phyloP scores from a whole-genome alignment of 2,113 vertebrate genomes.

The Mobula birostris region DNA sequence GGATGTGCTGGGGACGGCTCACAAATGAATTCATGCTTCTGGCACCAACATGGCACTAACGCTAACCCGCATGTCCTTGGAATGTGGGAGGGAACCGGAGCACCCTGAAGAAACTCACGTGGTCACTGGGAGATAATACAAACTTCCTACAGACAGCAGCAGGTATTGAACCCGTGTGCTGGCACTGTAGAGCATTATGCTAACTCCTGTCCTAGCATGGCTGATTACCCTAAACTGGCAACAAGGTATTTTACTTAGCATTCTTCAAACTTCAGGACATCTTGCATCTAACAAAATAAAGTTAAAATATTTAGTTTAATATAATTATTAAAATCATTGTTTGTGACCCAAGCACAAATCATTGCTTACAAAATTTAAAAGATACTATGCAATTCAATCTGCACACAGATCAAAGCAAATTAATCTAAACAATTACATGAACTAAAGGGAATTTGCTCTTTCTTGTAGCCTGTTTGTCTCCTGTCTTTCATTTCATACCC shows the following conservation, averaged over 20 bases:
- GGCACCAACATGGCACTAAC: too few species aligned
- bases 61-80: too few species aligned
- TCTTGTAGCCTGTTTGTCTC: background rate
- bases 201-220: too few species aligned
- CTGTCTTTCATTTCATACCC: conserved; percentile 6
- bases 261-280: background rate
- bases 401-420: background rate
- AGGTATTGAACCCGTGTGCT: too few species aligned
- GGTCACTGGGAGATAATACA: too few species aligned
- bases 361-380: background rate
- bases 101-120: too few species aligned
- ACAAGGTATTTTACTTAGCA: background rate
- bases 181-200: too few species aligned
- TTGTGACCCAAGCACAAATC: background rate
- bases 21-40: too few species aligned
- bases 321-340: background rate
- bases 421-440: background rate
- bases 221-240: background rate
- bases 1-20: too few species aligned
- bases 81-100: too few species aligned
- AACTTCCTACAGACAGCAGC: too few species aligned
- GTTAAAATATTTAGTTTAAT: background rate
- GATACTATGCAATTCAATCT: background rate
- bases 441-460: background rate
- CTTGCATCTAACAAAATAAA: background rate